Conservation (phyloP, 2,797 vertebrate species). For the Paedocypris micromegethes region DNA sequence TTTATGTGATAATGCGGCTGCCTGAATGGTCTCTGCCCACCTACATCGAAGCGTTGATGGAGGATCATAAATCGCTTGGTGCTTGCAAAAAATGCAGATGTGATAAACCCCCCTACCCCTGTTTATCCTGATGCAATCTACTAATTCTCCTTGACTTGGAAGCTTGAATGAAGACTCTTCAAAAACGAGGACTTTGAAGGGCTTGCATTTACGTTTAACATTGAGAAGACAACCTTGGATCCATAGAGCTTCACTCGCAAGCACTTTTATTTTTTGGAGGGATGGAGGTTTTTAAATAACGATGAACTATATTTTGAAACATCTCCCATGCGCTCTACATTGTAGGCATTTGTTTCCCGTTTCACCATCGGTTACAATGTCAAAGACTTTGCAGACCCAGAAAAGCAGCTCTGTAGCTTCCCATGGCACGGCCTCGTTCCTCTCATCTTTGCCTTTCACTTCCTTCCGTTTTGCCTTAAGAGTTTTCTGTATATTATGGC, state of each 20-base stretch:
- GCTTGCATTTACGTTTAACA: conserved; percentile 24
- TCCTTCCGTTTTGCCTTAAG: conserved; percentile 25
- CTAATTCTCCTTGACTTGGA: conserved; percentile 11
- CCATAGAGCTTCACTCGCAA: conserved; percentile 55
- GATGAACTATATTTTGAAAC: too few relatives aligned
- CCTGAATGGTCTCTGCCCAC: conserved; percentile 35
- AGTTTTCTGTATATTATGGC: conserved; percentile 21
- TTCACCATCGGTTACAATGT: conserved; percentile 2
- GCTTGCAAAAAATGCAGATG: conserved; percentile 30
- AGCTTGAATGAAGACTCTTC: conserved; percentile 12
- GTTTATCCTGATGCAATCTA: conserved; percentile 12
- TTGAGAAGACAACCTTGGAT: conserved; percentile 35
- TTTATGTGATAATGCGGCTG: conserved; percentile 44
- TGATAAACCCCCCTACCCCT: conserved; percentile 16
- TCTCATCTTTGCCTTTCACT: conserved; percentile 20
- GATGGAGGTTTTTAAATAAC: too few relatives aligned
- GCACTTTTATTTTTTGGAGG: too few relatives aligned
- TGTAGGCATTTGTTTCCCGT: conserved; percentile 26
- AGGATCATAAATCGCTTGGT: conserved; percentile 19
- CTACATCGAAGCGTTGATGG: conserved; percentile 12
- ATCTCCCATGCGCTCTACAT: conserved; percentile 7
- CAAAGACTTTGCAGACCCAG: conserved; percentile 7
- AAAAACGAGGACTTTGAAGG: background rate
- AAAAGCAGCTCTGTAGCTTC: conserved; percentile 9
- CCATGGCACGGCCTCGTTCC: conserved; percentile 3